Percentiles rank a stretch among this genome's conserved stretches.
These are phyloP conservation scores for Puffinus mauretanicus DNA, from an alignment of 2,113 vertebrate genomes.

Conservation along the genomic window DNA sequence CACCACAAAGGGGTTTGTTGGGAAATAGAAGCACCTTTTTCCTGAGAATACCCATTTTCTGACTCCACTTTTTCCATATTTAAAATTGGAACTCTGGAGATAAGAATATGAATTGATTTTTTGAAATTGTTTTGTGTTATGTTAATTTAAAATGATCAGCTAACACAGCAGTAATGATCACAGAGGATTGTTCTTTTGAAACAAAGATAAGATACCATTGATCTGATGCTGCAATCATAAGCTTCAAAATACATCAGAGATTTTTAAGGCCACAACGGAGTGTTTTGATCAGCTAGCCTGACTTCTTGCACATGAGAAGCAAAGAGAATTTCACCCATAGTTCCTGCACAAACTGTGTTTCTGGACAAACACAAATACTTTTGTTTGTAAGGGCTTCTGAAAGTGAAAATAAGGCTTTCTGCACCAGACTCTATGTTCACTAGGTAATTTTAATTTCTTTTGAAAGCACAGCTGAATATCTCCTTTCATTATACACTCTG, in stretches of 20 bases:
- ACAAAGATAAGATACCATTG: conserved; percentile 21
- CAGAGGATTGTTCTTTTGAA: conserved; percentile 31
- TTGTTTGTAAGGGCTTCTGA: not conserved
- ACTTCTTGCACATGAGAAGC: not conserved
- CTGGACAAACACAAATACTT: not conserved
- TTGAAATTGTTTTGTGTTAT: not conserved
- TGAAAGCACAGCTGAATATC: not conserved
- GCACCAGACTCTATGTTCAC: not conserved
- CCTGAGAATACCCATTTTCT: not conserved
- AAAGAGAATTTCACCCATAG: not conserved
- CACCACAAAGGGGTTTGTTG: not conserved
- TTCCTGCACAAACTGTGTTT: not conserved
- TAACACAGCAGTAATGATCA: conserved; percentile 34
- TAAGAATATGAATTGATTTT: conserved; percentile 24
- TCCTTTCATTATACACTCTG: not conserved
- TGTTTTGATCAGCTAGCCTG: not conserved
- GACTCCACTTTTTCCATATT: not conserved
- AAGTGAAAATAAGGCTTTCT: not conserved
- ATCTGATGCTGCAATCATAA: not conserved
- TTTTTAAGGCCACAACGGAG: not conserved
- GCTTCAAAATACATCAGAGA: conserved; percentile 6
- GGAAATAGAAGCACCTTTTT: not conserved
- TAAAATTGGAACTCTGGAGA: not conserved
- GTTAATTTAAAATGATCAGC: conserved; percentile 52
- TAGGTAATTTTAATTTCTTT: not conserved